Base-by-base conservation (phyloP, 2,888 invertebrate genomes). In the Watsonalla binaria region DNA sequence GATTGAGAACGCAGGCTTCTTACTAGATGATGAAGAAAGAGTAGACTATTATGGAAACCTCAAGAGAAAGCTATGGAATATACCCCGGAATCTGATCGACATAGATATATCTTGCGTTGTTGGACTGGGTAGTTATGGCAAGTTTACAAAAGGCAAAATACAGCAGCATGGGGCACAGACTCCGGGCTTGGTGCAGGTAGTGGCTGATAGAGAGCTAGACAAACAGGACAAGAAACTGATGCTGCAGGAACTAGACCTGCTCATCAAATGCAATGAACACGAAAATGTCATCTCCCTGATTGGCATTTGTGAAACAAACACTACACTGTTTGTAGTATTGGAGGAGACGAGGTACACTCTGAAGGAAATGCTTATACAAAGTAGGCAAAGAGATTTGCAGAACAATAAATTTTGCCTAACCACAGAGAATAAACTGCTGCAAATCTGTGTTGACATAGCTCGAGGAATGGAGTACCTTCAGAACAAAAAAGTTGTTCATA, bases 281-380 rank as follows among this genome's bases (percentile, higher is more conserved):
- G 93, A 93, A 47, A 94, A 96, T 80, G 89, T 96, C 0, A 89
- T 96, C 6, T 92, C 93, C 54, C 92, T 97, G 47, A 92, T 96
- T 64, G 97, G 97, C 0, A 95, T 96, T 42, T 95, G 95, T 72
- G 96, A 96, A 75, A 95, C 94, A 9, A 92, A 93, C 6, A 95
- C 95, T 54, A 94, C 94, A 61, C 85, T 96, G 45, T 94, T 94
- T 78, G 92, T 97, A 4, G 94, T 95, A 0, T 82, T 96, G 51
- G 96, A 96, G 78, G 92, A 94, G 68, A 92, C 92, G 45, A 92
- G 92, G 35, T 91, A 92, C 45, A 93, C 92, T 46, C 80, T 97
- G 6, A 97, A 97, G 75, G 94, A 94, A 58, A 85, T 94, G 66
- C 82, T 97, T 5, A 80, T 96, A 24, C 86, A 94, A 75, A 91